Percentiles rank a stretch among this genome's conserved stretches.
phyloP scores from a whole-genome alignment of 1,140 invertebrate species.

The Mycetomoellerius zeteki region DNA sequence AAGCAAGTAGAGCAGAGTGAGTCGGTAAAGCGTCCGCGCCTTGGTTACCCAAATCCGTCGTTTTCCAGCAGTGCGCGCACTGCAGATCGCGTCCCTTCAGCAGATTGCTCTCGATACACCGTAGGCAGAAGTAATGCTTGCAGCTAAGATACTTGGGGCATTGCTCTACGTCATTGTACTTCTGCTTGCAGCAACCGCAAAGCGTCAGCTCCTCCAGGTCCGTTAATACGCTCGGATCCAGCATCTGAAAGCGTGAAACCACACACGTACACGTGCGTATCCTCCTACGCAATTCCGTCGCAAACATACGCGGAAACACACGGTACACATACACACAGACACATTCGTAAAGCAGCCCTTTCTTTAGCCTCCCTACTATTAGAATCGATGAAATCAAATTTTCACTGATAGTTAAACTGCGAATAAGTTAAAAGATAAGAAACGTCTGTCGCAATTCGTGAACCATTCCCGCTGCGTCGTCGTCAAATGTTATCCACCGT shows the following conservation, averaged over 20 bases:
- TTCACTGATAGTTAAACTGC: background rate
- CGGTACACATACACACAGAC: background rate
- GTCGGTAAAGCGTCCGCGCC: constrained; percentile 90
- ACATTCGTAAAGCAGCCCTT: background rate
- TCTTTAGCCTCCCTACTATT: background rate
- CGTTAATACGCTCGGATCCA: constrained; percentile 87
- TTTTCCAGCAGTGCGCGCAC: constrained; percentile 91
- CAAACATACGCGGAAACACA: background rate
- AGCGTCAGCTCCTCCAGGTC: constrained; percentile 91
- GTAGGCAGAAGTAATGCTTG: constrained; percentile 92
- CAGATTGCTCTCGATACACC: constrained; percentile 90
- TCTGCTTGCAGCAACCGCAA: constrained; percentile 90
- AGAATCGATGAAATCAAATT: constrained; percentile 8
- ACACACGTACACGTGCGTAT: constrained; percentile 5
- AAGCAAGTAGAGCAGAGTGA: constrained; percentile 89
- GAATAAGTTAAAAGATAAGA: background rate
- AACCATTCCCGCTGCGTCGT: background rate
- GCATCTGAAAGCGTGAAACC: constrained; percentile 82
- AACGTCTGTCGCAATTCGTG: background rate
- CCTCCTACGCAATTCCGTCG: background rate
- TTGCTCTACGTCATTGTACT: constrained; percentile 90
- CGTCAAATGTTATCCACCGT: background rate
- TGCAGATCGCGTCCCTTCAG: constrained; percentile 89
- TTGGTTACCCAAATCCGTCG: constrained; percentile 88
- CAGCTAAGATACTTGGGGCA: constrained; percentile 92